Evolutionary conservation across 2,797 vertebrate genomes (phyloP), one percentile per base, ranked within the genome.

Genomic region (Cygnus olor): DNA sequence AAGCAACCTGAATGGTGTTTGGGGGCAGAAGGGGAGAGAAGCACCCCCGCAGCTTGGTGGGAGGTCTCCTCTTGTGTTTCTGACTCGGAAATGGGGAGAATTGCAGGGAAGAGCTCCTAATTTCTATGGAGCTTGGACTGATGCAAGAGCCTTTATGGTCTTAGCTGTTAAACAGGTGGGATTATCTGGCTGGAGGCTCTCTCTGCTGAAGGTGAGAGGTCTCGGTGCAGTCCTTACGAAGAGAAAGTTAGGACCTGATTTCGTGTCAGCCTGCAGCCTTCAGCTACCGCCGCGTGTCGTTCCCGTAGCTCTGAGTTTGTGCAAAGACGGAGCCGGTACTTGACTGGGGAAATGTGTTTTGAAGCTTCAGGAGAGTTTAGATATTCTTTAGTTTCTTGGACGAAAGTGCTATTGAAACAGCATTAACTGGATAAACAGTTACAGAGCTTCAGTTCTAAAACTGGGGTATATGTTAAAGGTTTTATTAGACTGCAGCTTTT

Each of bases 241-340:
- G 57, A 66, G 30, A 25, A 42, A 4, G 15, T 53, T 30, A 18
- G 19, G 45, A 34, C 38, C 16, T 15, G 51, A 69, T 20, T 80
- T 79, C 15, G 1, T 15, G 12, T 82, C 34, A 49, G 38, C 38
- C 44, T n/a, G 40, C 71, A 80, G 34, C 49, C 49, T 56, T 60
- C 10, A 49, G 70, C 32, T 49, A 5, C 51, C 5, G 7, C 1
- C 0, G 2, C 0, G 4, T 32, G 5, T 19, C 34, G 80, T 53
- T 36, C n/a, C n/a, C 57, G 11, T 18, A 24, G 27, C 58, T 53
- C 65, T 60, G 34, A 17, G 4, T 74, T 70, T 72, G 47, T 58
- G 64, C 47, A 38, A 16, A 81, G 45, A 12, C 10, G 45, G 63
- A 79, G 34, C 70, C 63, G 66, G 2, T 9, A 2, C 21, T 61